Evolutionary conservation across 2,797 vertebrate genomes (phyloP), one percentile per base, ranked within the genome.

Genomic region (Halcyon chelicuti): DNA sequence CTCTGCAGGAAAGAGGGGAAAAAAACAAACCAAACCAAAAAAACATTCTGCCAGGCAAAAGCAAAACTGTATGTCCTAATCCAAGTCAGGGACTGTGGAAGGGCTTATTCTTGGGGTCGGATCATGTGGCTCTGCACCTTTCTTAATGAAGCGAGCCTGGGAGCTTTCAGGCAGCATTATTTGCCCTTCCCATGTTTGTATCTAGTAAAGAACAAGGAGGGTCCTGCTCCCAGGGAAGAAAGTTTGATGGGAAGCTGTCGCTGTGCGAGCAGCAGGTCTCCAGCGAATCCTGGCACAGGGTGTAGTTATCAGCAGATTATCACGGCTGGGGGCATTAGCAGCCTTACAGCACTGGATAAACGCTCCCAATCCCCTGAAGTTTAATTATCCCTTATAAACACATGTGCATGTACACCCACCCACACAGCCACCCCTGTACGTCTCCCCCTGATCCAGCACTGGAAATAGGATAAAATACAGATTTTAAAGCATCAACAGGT

Each of bases 271-370:
- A 91, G 96, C 81, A 13, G 80, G 95, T 95, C 94, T 87, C 80
- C 94, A 88, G 86, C 2, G 78, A 88, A 76, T 85, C 81, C 90
- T 17, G 25, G 86, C 90, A 7, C 89, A 90, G 91, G 94, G 89
- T 91, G 90, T 96, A 88, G 93, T 96, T 96, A 97, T 95, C 97
- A 93, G 88, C 90, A 87, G 96, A 94, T 96, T 94, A 97, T 97
- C 95, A 80, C 95, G 94, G 92, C 86, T 94, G 92, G 93, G 91
- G 90, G 95, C 95, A 97, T 97, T 97, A 97, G 87, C 89, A 93
- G 92, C 88, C 93, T 97, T 96, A 94, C 83, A 70, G 93, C 87
- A 90, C 90, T 25, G 18, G 75, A 93, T 96, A 73, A 94, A 83
- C 12, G 3, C 95, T 97, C 81, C 93, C 93, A 97, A 97, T 97